phyloP scores from a whole-genome alignment of 1,140 invertebrate genomes.

The Spodoptera litura region DNA sequence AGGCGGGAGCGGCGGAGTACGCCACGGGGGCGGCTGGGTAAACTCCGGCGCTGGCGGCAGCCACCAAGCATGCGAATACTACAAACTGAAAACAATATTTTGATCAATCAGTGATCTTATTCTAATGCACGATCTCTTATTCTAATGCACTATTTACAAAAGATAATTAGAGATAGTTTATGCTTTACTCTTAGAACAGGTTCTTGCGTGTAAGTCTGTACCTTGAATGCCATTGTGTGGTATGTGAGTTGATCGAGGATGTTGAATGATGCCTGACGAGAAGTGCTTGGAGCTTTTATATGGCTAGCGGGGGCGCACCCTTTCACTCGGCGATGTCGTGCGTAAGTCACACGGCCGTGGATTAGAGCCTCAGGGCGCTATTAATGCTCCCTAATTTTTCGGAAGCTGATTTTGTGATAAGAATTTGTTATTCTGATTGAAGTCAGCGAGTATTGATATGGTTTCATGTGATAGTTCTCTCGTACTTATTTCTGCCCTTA shows the following conservation, averaged over 20 bases:
- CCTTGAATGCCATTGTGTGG: conserved; percentile 80
- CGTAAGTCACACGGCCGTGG: conserved; percentile 68
- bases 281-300: conserved; percentile 77
- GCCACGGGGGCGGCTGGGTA: conserved; percentile 66
- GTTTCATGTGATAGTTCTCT: neutral
- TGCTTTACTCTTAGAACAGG: neutral
- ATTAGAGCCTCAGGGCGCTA: conserved; percentile 64
- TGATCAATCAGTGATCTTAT: neutral
- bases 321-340: conserved; percentile 70
- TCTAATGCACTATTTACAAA: neutral
- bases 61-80: conserved; percentile 71
- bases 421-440: neutral
- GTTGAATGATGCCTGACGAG: conserved; percentile 74
- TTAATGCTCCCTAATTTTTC: conserved; percentile 52
- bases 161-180: neutral
- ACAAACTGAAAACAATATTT: conserved; percentile 70
- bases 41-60: conserved; percentile 70
- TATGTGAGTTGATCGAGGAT: conserved; percentile 65
- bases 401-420: conserved; percentile 25
- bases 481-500: too few species aligned
- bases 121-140: neutral
- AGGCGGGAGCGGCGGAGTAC: conserved; percentile 61
- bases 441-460: neutral
- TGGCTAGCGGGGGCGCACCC: conserved; percentile 72
- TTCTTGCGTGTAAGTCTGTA: conserved; percentile 46